Base-by-base conservation (phyloP, 92 coral and sea anemone species). In the Muricea muricata region DNA sequence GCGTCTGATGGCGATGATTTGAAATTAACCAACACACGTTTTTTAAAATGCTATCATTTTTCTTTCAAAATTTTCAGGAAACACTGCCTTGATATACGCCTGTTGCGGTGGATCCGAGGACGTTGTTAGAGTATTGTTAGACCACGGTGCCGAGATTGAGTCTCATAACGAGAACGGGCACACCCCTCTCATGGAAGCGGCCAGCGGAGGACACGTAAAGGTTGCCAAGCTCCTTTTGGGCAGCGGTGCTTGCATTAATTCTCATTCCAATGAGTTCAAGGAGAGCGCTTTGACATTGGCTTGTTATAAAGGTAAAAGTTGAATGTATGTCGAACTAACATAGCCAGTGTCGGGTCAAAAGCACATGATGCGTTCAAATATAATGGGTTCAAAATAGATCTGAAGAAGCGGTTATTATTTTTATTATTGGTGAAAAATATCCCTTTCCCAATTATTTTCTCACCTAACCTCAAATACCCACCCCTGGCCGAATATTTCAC, bases 81-180 rank as follows among this genome's bases (percentile, higher is more conserved):
- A 97, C 83, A 97, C 99, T 21, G 99, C 99, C 26, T 82, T 97
- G 79, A 97, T 97, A 88, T 97, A 97, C 65, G 99, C 99, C 75
- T 97, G 99, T 65, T 97, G 99, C 85, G 99, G 99, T 6, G 99
- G 99, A 9, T 97, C 90, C 65, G 98, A 94, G 66, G 97, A 97
- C 85, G 99, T 97, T 32, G 99, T 97, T 1, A 93, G 90, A 69
- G 61, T 92, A 72, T 76, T 97, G 23, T 70, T 97, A 37, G 91
- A 87, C 32, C 94, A 91, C 55, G 94, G 93, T 37, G 99, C 99
- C 2, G 97, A 93, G 76, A 97, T 97, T 30, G 99, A 97, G 84
- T 96, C 97, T 55, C 99, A 97, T 46, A 97, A 97, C 55, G 99
- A 97, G 84, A 97, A 97, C 79, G 99, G 99, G 12, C 99, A 97